Base-by-base conservation (phyloP, 2,888 invertebrate genomes). In the Macroteleia sp. region DNA sequence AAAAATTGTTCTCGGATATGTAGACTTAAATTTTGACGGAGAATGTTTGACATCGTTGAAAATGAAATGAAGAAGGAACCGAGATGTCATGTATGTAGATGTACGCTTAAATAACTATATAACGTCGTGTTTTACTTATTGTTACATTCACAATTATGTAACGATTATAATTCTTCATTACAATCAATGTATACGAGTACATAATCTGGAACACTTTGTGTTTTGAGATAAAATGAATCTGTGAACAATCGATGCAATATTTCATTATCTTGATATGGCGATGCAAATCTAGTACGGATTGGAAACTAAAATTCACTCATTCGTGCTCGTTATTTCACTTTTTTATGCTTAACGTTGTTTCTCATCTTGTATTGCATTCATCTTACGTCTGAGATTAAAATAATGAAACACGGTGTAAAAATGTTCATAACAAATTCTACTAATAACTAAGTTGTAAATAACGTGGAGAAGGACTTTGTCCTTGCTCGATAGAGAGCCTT, bases 401-500 rank as follows among this genome's bases (percentile, higher is more conserved):
- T n/a, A 59, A 50, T 28, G 17, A 57, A 66, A 74, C 22, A 14
- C 19, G n/a, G 12, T 66, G 34, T 59, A 66, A 59, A 66, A 56
- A 56, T 5, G 25, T 36, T 66, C 28, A 10, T 59, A 46, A 56
- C 62, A 76, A 69, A 69, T 50, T 67, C 62, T 69, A 62, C n/a
- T 56, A 61, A 30, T 62, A 57, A 81, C 77, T 81, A 77, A 80
- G 75, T 80, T 66, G 77, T 79, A 77, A 78, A 78, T 41, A 67
- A 80, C 69, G 44, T 74, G 77, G 77, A 77, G 80, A 70, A 79
- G 76, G 80, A 81, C 61, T 76, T 69, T 19, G 67, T 66, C 70
- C 71, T 46, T 57, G 62, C 62, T 70, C 61, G 34, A 39, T 81
- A 80, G 80, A 83, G 81, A 83, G 82, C 81, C 67, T 61, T 77